Percentiles rank a stretch among this genome's conserved stretches.
phyloP scores from a whole-genome alignment of 2,797 vertebrate species.

The Sebastes diploproa region DNA sequence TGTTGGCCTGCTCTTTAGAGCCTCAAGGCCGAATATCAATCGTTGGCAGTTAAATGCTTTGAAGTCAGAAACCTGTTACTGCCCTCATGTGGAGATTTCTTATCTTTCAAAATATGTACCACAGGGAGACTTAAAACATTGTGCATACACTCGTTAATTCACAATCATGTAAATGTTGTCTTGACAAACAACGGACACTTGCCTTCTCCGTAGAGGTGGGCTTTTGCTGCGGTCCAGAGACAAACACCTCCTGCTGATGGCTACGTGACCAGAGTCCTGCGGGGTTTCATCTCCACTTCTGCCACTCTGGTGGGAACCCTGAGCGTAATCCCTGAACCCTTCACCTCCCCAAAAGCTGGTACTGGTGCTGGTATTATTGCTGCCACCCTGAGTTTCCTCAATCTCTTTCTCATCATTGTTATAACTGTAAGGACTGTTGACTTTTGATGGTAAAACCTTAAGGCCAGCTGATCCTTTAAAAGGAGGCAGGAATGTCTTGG shows the following conservation, averaged over 20 bases:
- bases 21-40: neutral
- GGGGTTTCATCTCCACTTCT: slow-evolving; percentile 56
- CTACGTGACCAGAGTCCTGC: slow-evolving; percentile 43
- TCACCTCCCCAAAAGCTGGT: slow-evolving; percentile 52
- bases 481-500: slow-evolving; percentile 45
- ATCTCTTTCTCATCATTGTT: slow-evolving; percentile 32
- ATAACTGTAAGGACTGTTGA: slow-evolving; percentile 23
- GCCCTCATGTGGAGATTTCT: neutral
- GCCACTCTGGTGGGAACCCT: slow-evolving; percentile 35
- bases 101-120: slow-evolving; percentile 1
- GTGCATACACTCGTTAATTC: neutral
- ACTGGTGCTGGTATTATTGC: slow-evolving; percentile 14
- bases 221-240: slow-evolving; percentile 41
- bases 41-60: neutral
- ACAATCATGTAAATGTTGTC: neutral
- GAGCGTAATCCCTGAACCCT: slow-evolving; percentile 46
- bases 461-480: slow-evolving; percentile 43
- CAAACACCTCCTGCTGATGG: slow-evolving; percentile 32
- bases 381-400: slow-evolving; percentile 25
- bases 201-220: slow-evolving; percentile 70
- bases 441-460: slow-evolving; percentile 29
- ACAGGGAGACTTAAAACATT: neutral
- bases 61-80: neutral
- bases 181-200: slow-evolving; percentile 39
- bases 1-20: neutral